These are phyloP conservation scores for Chrysina gloriosa DNA, from an alignment of 2,888 invertebrate genomes.

Conservation along the genomic window DNA sequence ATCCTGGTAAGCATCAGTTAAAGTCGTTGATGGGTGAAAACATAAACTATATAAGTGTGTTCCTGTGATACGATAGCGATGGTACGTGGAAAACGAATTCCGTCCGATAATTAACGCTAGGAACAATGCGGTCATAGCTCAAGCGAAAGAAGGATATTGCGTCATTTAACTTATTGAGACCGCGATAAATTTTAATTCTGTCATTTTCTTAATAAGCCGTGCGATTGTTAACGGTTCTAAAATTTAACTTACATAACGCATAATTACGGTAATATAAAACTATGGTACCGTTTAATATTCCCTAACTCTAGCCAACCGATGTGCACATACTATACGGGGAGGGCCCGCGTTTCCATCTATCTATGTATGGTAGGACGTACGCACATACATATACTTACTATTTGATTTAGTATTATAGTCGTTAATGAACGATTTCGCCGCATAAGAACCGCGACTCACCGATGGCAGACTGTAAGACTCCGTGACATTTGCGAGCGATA, in stretches of 20 bases:
- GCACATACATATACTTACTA: constrained; percentile 46
- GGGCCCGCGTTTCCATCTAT: neutral
- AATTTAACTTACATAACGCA: constrained; percentile 23
- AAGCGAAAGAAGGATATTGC: neutral
- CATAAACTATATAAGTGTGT: too few species aligned
- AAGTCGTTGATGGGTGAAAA: too few species aligned
- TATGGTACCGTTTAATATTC: constrained; percentile 25
- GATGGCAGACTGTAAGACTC: constrained; percentile 52
- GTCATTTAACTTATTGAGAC: neutral
- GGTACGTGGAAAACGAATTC: constrained; percentile 6
- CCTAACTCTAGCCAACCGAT: neutral
- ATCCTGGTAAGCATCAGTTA: too few species aligned
- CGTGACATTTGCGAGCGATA: constrained; percentile 53
- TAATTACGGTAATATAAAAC: constrained; percentile 25
- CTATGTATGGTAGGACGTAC: neutral
- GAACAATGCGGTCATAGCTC: neutral
- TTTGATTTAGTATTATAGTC: constrained; percentile 55
- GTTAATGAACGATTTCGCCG: constrained; percentile 56
- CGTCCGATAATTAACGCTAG: constrained; percentile 5
- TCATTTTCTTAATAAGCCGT: constrained; percentile 16
- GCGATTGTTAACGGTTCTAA: constrained; percentile 21
- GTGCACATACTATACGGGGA: neutral
- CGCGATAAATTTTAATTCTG: constrained; percentile 10
- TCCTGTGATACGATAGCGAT: neutral
- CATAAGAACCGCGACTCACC: constrained; percentile 50